Evolutionary conservation across 35 echinoderm and acorn worm species (phyloP).

Genomic region (Ophioderma brevispina): DNA sequence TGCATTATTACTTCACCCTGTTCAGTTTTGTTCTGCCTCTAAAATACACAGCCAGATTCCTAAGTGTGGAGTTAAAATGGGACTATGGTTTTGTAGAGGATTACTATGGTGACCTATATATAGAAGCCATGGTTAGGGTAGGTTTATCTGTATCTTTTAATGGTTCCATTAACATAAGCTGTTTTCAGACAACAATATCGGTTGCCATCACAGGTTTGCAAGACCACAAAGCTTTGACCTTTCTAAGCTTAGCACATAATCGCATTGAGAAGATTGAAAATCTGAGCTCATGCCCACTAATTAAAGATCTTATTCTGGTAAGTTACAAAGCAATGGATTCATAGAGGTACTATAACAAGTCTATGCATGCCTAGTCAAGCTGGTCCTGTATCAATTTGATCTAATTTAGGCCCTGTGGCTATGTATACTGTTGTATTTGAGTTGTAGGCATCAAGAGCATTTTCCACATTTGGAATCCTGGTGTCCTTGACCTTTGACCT

Average conservation of each 20-base stretch:
- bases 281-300: constrained; percentile 52
- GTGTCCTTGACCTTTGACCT: not conserved
- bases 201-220: constrained; percentile 72
- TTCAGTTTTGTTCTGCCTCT: too few species aligned
- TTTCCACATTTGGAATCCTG: too few species aligned
- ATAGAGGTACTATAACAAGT: too few species aligned
- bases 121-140: too few species aligned
- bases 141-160: not conserved
- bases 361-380: not conserved
- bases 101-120: too few species aligned
- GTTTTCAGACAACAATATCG: constrained; percentile 83
- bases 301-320: constrained; percentile 87
- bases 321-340: too few species aligned
- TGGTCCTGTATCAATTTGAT: not conserved
- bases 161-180: constrained; percentile 39
- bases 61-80: too few species aligned
- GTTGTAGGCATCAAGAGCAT: too few species aligned
- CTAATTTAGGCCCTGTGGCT: not conserved
- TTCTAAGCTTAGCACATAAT: constrained; percentile 92
- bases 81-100: too few species aligned
- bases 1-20: too few species aligned
- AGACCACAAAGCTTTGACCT: constrained; percentile 57
- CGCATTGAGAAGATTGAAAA: constrained; percentile 78
- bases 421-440: not conserved
- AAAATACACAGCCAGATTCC: too few species aligned